Evolutionary conservation across 2,888 invertebrate genomes (phyloP).

Genomic region (Atrina japonica): DNA sequence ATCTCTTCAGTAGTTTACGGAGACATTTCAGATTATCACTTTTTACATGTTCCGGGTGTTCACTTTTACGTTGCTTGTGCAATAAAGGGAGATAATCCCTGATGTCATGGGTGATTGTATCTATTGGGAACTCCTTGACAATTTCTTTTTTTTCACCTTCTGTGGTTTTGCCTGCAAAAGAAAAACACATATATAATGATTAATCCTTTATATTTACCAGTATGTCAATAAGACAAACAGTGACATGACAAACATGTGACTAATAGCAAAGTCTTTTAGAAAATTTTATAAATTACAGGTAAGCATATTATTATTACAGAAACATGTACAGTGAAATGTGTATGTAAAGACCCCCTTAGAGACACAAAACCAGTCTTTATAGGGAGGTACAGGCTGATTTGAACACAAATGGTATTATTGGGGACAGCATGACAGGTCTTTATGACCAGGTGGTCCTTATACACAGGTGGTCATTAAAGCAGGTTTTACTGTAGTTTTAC

Average conservation of each 20-base stretch:
- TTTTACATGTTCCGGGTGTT: constrained; percentile 65
- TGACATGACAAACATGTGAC: no score
- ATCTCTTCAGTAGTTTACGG: constrained; percentile 66
- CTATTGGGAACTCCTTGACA: constrained; percentile 57
- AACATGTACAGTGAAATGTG: no score
- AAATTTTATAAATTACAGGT: neutral
- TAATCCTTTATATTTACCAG: neutral
- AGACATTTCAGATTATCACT: constrained; percentile 68
- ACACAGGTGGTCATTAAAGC: no score
- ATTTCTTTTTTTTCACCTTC: constrained; percentile 51
- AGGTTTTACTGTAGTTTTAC: no score
- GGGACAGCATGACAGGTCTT: no score
- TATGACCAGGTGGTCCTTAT: no score
- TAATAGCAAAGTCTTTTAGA: neutral
- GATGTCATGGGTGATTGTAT: constrained; percentile 69
- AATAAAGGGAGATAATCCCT: constrained; percentile 69
- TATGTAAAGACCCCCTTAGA: no score
- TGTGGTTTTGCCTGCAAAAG: constrained; percentile 48
- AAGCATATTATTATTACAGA: neutral
- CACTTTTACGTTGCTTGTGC: constrained; percentile 69
- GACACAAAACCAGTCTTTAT: no score
- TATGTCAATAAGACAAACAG: no score
- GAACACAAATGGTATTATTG: no score
- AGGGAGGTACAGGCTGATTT: no score
- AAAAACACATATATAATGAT: neutral